These are phyloP conservation scores for Luperina testacea DNA, from an alignment of 2,888 invertebrate genomes.

Conservation along the genomic window DNA sequence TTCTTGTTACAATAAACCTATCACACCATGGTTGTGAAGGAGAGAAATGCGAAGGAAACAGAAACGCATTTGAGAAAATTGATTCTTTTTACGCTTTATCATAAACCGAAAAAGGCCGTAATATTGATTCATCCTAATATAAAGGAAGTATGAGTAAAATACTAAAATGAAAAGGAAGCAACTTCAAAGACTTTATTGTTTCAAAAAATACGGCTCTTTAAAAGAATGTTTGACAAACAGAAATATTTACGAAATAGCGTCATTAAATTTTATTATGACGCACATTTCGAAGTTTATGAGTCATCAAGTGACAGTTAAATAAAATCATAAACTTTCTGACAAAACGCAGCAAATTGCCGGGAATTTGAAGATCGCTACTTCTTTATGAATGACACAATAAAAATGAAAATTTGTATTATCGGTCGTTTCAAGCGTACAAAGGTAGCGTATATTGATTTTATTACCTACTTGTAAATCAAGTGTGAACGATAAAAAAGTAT, in stretches of 20 bases:
- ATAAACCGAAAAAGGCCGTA: slow-evolving; percentile 30
- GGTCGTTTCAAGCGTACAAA: not conserved
- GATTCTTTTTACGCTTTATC: slow-evolving; percentile 34
- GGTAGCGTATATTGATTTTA: not conserved
- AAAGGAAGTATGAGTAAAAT: slow-evolving; percentile 12
- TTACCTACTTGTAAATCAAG: not conserved
- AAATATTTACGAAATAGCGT: slow-evolving; percentile 59
- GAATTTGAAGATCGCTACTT: slow-evolving; percentile 53
- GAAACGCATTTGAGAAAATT: slow-evolving; percentile 33
- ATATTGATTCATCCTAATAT: slow-evolving; percentile 31
- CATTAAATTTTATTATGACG: slow-evolving; percentile 66
- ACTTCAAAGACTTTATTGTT: slow-evolving; percentile 45
- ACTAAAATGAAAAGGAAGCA: slow-evolving; percentile 21
- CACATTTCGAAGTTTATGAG: slow-evolving; percentile 63
- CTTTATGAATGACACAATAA: slow-evolving; percentile 49
- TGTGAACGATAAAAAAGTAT: not conserved
- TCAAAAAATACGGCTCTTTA: slow-evolving; percentile 49
- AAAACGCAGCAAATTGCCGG: slow-evolving; percentile 57
- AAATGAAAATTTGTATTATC: slow-evolving; percentile 12
- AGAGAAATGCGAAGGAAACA: not conserved
- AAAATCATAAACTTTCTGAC: slow-evolving; percentile 61
- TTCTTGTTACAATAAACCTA: not conserved
- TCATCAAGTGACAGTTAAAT: slow-evolving; percentile 64
- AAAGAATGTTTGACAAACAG: slow-evolving; percentile 60
- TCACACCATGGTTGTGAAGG: not conserved